A percentile compares a stretch with the other conserved stretches of the same genome.
These are phyloP conservation scores for Lithophane leautieri DNA, from an alignment of 2,888 invertebrate genomes.

Conservation along the genomic window DNA sequence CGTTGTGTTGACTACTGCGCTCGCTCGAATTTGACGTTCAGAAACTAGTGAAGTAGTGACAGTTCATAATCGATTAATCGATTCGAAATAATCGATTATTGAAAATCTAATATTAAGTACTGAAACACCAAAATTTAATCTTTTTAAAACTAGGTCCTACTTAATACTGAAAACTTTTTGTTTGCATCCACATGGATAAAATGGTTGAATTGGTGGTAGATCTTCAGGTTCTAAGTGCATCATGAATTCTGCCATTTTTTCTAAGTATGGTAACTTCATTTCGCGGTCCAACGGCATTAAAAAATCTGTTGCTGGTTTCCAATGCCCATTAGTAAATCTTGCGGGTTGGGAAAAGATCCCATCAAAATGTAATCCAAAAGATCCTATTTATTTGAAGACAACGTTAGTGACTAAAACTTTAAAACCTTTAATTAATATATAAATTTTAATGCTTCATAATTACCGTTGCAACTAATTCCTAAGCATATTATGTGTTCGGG, in stretches of 20 bases:
- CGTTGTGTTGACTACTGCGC: constrained; percentile 44
- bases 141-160: neutral
- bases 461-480: constrained; percentile 90
- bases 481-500: constrained; percentile 86
- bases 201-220: constrained; percentile 75
- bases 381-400: constrained; percentile 77
- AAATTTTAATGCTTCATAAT: constrained; percentile 12
- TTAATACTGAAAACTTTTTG: constrained; percentile 57
- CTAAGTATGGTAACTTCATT: constrained; percentile 80
- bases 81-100: neutral
- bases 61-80: constrained; percentile 31
- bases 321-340: constrained; percentile 80
- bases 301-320: constrained; percentile 84
- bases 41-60: constrained; percentile 50
- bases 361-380: constrained; percentile 88
- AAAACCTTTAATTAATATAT: neutral
- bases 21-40: constrained; percentile 52
- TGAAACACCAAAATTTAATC: neutral
- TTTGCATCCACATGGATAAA: constrained; percentile 76
- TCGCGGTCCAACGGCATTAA: constrained; percentile 80
- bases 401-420: neutral
- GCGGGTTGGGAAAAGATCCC: constrained; percentile 91
- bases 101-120: neutral
- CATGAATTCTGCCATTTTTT: constrained; percentile 76
- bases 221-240: constrained; percentile 74